These are phyloP conservation scores for Frieseomelitta varia DNA, from an alignment of 1,140 invertebrate genomes.

Conservation along the genomic window DNA sequence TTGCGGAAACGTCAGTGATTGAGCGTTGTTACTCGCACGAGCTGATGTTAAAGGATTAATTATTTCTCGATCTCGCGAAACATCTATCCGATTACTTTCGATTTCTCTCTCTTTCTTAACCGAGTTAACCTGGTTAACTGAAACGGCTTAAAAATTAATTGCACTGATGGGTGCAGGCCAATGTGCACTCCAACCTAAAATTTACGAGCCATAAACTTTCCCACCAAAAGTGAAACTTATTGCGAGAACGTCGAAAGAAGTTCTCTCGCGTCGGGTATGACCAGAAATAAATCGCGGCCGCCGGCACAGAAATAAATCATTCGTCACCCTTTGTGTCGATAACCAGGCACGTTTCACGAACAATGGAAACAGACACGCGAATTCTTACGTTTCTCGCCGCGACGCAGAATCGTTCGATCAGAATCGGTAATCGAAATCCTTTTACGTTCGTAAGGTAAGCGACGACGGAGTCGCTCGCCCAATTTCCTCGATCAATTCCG, in stretches of 20 bases:
- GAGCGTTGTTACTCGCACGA: too few relatives aligned
- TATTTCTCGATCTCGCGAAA: not conserved
- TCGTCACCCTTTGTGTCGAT: constrained; percentile 14
- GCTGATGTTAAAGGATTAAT: not conserved
- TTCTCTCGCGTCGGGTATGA: not conserved
- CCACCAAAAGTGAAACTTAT: not conserved
- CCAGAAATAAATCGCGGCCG: not conserved
- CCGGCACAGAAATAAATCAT: constrained; percentile 11
- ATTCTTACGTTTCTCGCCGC: not conserved
- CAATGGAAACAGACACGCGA: not conserved
- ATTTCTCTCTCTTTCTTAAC: too few relatives aligned
- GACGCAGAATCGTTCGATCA: constrained; percentile 34
- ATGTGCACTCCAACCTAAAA: not conserved
- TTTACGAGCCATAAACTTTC: not conserved
- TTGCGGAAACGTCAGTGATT: not conserved
- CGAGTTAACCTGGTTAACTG: too few relatives aligned
- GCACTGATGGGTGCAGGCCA: too few relatives aligned
- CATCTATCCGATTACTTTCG: not conserved
- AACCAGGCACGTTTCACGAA: not conserved
- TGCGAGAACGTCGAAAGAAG: not conserved
- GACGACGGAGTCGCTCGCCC: constrained; percentile 32
- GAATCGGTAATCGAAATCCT: constrained; percentile 48
- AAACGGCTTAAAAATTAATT: too few relatives aligned
- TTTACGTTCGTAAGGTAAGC: constrained; percentile 23
- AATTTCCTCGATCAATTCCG: constrained; percentile 50